Base-by-base conservation (phyloP, 2,888 invertebrate genomes). In the Allygus modestus region DNA sequence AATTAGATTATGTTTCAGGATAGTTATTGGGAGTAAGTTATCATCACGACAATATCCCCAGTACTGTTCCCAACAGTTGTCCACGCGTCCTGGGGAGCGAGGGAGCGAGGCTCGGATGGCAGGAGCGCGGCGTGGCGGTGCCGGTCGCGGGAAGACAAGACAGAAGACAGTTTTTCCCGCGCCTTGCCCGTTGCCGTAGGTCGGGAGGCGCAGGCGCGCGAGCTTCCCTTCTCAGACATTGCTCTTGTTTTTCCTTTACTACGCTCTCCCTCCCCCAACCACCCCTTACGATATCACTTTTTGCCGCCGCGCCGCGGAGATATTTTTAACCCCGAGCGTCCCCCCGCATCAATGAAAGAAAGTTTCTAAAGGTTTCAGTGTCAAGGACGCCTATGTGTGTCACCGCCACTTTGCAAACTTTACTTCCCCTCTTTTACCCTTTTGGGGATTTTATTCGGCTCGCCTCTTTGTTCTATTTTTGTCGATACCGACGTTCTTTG, bases 331-430 rank as follows among this genome's bases (percentile, higher is more conserved):
- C 79, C 79, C 79, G 51, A 51, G 77, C 28, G 77, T 28, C 41
- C 71, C 71, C 37, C 51, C 46, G 33, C 77, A 46, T 79, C 79
- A 79, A 79, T 79, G 79, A 51, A 79, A 79, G 79, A 79, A 79
- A 79, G 58, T 79, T 79, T 79, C 79, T 58, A 79, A 79, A 79
- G 79, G 79, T 79, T 79, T 79, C 79, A 79, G 33, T 79, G 79
- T 79, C 79, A 79, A 79, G 79, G 79, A n/a, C 79, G 37, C 37
- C 58, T 58, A 51, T 79, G 79, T 79, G 79, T 79, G 79, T 79
- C 79, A 79, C 33, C 51, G 54, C 79, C 69, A 33, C 69, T 31
- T 69, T 61, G n/a, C 69, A 58, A 58, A 69, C 69, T 69, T 69
- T 69, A n/a, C 69, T 43, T 43, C 31, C 73, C 73, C 73, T 73